Percentiles rank a stretch among this genome's conserved stretches.
These are phyloP conservation scores for Drosophila mimica DNA, from an alignment of 2,888 invertebrate species.

Conservation along the genomic window DNA sequence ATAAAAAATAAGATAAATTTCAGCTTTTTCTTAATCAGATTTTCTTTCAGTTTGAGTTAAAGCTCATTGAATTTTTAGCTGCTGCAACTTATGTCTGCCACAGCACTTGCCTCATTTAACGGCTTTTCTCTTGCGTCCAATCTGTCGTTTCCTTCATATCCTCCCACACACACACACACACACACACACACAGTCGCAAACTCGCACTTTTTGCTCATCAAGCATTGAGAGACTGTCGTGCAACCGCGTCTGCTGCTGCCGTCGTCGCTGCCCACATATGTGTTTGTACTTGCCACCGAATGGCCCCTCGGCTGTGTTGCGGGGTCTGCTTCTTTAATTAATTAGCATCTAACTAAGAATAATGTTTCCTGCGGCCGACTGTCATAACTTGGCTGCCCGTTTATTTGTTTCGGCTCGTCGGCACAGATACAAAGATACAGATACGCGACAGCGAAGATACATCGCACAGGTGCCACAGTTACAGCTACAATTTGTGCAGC, in stretches of 20 bases:
- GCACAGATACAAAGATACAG: constrained; percentile 43
- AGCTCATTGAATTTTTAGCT: constrained; percentile 17
- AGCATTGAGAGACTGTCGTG: constrained; percentile 50
- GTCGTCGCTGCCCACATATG: constrained; percentile 40
- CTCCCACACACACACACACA: constrained; percentile 25
- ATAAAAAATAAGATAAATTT: background rate
- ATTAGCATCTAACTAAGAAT: constrained; percentile 80
- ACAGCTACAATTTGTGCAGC: constrained; percentile 39
- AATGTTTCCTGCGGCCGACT: constrained; percentile 75
- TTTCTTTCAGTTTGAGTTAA: constrained; percentile 5
- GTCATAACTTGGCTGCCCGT: constrained; percentile 72
- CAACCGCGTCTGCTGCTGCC: constrained; percentile 8
- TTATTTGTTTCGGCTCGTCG: constrained; percentile 63
- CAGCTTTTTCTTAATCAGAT: background rate
- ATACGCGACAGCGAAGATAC: constrained; percentile 32
- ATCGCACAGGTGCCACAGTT: constrained; percentile 68
- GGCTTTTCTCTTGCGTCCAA: constrained; percentile 9
- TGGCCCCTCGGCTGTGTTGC: constrained; percentile 16
- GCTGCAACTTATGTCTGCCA: constrained; percentile 20
- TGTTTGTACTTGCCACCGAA: constrained; percentile 31
- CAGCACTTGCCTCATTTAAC: constrained; percentile 21
- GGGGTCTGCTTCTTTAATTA: constrained; percentile 59
- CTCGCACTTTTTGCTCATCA: constrained; percentile 47
- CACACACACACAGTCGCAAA: background rate
- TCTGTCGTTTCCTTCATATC: constrained; percentile 19